A percentile compares a stretch with the other conserved stretches of the same genome.
Conservation (phyloP, 1,140 invertebrate species). For the Drosophila hydei region DNA sequence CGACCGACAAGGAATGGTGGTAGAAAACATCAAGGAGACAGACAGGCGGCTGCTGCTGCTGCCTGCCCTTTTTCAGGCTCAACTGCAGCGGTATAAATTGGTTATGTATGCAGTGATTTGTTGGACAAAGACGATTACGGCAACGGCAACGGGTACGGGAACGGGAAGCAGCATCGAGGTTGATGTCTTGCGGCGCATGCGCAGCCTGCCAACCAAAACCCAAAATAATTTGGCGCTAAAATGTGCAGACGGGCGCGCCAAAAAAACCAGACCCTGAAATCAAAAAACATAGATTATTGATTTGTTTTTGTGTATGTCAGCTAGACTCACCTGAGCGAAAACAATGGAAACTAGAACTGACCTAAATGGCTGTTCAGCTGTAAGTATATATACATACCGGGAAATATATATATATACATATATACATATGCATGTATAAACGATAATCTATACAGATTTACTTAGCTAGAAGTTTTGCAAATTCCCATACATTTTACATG, state of each 20-base stretch:
- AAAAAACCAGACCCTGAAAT: constrained; percentile 44
- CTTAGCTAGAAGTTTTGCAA: neutral
- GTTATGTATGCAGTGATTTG: constrained; percentile 64
- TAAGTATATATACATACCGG: neutral
- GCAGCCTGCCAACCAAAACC: constrained; percentile 68
- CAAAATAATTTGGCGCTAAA: constrained; percentile 75
- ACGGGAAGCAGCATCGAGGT: constrained; percentile 27
- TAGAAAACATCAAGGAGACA: constrained; percentile 61
- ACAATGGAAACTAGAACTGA: neutral
- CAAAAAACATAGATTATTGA: constrained; percentile 18
- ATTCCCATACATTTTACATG: neutral
- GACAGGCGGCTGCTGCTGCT: constrained; percentile 12
- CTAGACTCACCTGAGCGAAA: constrained; percentile 29
- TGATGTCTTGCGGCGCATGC: constrained; percentile 77
- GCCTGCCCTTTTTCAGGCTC: constrained; percentile 35
- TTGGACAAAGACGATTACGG: constrained; percentile 45
- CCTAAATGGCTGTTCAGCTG: neutral
- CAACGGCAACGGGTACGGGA: constrained; percentile 14
- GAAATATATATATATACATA: neutral
- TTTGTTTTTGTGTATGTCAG: neutral
- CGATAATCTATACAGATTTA: neutral
- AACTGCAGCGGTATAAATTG: constrained; percentile 68
- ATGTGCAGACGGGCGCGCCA: constrained; percentile 57
- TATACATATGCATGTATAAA: neutral
- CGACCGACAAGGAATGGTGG: constrained; percentile 57